Base-by-base conservation (phyloP, 2,888 invertebrate species). In the Rotaria socialis region DNA sequence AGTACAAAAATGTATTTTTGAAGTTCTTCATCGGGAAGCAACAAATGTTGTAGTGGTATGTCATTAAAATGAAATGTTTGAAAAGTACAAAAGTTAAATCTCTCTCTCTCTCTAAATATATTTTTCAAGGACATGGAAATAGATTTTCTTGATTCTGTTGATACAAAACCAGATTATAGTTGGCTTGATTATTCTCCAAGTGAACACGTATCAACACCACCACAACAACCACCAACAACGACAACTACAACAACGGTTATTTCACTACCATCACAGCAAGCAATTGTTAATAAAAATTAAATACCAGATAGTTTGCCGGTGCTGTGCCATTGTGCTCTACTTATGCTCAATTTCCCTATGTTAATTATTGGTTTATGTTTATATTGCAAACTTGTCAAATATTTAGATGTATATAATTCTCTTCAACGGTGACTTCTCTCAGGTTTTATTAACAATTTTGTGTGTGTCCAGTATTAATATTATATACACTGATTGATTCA, bases 21-120 rank as follows among this genome's bases (percentile, higher is more conserved):
- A 86, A 85, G 86, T 86, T 50, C 58, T 86, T 24, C 85, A 86
- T 80, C 43, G 86, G 27, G 86, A 86, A 60, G 50, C 85, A 19
- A 80, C 50, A 35, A 86, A 86, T 60, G 27, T 86, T 43, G 47
- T 80, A 0, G 80, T 80, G 5, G 80, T 80, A 80, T n/a, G 80
- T 80, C 6, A 47, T 80, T 8, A 0, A 35, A 0, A 35, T 35
- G 52, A 3, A 52, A 52, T 52, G 52, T 11, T 8, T 27, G 7
- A 35, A 67, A 67, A 35, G 35, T 35, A 35, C 35, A 35, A 35
- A 35, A 35, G 35, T 35, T 35, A 2, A 35, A 35, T 35, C 35
- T 35, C 35, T 35, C 35, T 35, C 35, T 35, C 35, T 35, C 35
- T 35, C 35, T 35, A 2, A 35, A 1, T 35, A 35, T 19, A 5